A percentile compares a stretch with the other conserved stretches of the same genome.
These are phyloP conservation scores for Sardinella longiceps DNA, from an alignment of 2,797 vertebrate genomes.

Conservation along the genomic window DNA sequence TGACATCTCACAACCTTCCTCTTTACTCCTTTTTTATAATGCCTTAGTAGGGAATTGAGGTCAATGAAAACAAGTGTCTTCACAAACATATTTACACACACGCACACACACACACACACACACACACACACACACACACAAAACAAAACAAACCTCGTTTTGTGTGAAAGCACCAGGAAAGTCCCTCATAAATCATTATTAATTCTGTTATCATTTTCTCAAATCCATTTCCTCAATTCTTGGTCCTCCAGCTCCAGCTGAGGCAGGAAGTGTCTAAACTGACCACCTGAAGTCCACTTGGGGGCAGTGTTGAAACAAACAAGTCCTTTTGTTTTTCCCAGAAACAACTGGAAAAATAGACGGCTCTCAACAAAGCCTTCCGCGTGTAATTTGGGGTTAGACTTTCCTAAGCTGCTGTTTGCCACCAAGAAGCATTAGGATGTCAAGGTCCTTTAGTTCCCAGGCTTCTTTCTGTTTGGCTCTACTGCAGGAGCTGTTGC, in stretches of 20 bases:
- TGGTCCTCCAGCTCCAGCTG: not conserved
- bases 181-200: not conserved
- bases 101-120: no score
- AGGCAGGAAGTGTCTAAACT: not conserved
- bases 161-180: not conserved
- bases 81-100: no score
- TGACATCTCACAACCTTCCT: not conserved
- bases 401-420: constrained; percentile 63
- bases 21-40: not conserved
- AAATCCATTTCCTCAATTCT: not conserved
- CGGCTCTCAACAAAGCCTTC: constrained; percentile 28
- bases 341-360: constrained; percentile 30
- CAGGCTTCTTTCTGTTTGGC: constrained; percentile 49
- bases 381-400: constrained; percentile 42
- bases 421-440: constrained; percentile 57
- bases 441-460: constrained; percentile 61
- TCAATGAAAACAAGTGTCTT: not conserved
- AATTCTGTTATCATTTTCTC: not conserved
- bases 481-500: constrained; percentile 47
- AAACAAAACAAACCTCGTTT: not conserved
- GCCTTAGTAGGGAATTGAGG: not conserved
- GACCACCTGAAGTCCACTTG: constrained; percentile 50
- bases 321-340: not conserved
- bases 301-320: constrained; percentile 61
- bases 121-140: no score